phyloP scores from a whole-genome alignment of 2,888 invertebrate genomes.

The Plebejus argus region DNA sequence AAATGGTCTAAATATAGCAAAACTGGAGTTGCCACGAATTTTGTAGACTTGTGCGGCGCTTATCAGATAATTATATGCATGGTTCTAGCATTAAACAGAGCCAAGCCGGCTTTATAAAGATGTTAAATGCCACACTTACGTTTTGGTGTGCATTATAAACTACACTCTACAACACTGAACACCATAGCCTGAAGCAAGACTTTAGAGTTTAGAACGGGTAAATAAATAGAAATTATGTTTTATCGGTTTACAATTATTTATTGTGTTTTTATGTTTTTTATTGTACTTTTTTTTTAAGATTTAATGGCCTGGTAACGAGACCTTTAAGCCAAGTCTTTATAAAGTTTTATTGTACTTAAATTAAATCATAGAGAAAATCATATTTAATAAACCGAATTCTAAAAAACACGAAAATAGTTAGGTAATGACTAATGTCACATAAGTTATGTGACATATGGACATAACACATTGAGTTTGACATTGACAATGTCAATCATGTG shows the following conservation, averaged over 20 bases:
- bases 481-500: background rate
- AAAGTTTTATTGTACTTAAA: too few relatives aligned
- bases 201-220: background rate
- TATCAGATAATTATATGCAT: background rate
- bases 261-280: too few relatives aligned
- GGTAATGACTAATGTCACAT: too few relatives aligned
- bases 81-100: background rate
- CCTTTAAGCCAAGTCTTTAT: too few relatives aligned
- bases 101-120: background rate
- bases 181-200: background rate
- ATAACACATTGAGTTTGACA: too few relatives aligned
- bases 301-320: too few relatives aligned
- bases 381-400: too few relatives aligned
- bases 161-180: background rate
- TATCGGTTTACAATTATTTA: too few relatives aligned
- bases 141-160: background rate
- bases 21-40: background rate
- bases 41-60: background rate
- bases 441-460: too few relatives aligned
- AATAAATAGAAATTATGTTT: background rate
- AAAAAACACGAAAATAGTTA: too few relatives aligned
- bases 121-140: background rate
- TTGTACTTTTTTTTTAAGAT: too few relatives aligned
- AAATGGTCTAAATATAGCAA: background rate
- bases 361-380: too few relatives aligned